A percentile compares a stretch with the other conserved stretches of the same genome.
These are phyloP conservation scores for Terebella lapidaria DNA, from an alignment of 2,888 invertebrate genomes.

Conservation along the genomic window DNA sequence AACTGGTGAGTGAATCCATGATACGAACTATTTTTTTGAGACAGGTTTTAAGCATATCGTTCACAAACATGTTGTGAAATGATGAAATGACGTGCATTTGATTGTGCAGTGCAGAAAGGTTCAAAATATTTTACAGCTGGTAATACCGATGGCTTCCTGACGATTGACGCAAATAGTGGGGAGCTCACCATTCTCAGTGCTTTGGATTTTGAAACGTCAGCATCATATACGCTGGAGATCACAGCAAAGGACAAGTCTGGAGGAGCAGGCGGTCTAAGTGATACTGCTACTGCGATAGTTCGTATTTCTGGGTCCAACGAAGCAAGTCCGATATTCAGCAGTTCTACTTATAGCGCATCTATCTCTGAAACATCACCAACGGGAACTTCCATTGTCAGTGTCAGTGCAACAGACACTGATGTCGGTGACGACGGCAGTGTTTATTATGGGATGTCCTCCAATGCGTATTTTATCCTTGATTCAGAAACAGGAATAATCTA, in stretches of 20 bases:
- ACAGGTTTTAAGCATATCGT: too few species aligned
- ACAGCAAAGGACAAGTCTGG: slow-evolving; percentile 34
- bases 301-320: slow-evolving; percentile 3
- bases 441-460: neutral
- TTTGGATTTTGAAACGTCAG: slow-evolving; percentile 28
- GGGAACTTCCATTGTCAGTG: slow-evolving; percentile 30
- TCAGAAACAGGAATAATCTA: slow-evolving; percentile 17
- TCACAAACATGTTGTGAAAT: too few species aligned
- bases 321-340: slow-evolving; percentile 4
- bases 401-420: slow-evolving; percentile 37
- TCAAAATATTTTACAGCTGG: too few species aligned
- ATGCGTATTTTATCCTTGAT: slow-evolving; percentile 1
- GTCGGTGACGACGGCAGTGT: slow-evolving; percentile 23
- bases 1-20: slow-evolving; percentile 1
- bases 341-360: neutral
- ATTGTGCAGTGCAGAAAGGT: too few species aligned
- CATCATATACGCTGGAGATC: slow-evolving; percentile 27
- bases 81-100: too few species aligned
- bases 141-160: slow-evolving; percentile 28
- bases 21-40: neutral
- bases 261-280: slow-evolving; percentile 8
- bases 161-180: slow-evolving; percentile 31
- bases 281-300: neutral
- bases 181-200: slow-evolving; percentile 24
- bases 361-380: slow-evolving; percentile 20